Conservation (phyloP, 2,797 vertebrate species). For the Gambelia wislizenii region DNA sequence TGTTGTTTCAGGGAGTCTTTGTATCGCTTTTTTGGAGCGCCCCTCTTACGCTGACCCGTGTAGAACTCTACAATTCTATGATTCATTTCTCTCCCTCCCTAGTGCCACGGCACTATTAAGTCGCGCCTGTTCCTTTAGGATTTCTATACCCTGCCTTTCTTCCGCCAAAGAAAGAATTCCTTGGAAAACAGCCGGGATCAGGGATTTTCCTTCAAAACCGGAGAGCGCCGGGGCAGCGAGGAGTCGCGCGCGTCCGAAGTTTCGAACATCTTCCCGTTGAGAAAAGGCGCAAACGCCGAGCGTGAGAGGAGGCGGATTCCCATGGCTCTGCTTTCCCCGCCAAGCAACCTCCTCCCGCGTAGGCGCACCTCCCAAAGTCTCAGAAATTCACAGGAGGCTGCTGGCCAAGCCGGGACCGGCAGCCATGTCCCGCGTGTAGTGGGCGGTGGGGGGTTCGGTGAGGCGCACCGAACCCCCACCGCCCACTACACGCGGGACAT, state of each 20-base stretch:
- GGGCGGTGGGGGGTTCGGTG: not conserved
- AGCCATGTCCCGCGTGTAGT: not conserved
- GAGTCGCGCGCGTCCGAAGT: too few species aligned
- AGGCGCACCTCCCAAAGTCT: not conserved
- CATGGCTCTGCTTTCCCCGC: not conserved
- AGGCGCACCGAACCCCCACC: not conserved
- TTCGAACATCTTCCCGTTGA: too few species aligned
- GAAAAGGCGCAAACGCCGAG: not conserved
- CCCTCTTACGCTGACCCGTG: too few species aligned
- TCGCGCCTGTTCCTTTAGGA: too few species aligned
- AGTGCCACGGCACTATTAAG: too few species aligned
- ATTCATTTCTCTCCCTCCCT: too few species aligned
- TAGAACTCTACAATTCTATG: too few species aligned
- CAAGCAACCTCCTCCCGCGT: not conserved
- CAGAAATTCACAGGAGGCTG: not conserved
- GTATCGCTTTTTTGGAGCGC: too few species aligned
- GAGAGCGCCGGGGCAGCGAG: not conserved
- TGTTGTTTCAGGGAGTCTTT: too few species aligned
- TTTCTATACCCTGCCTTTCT: not conserved
- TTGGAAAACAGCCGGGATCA: not conserved
- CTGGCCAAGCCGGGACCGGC: not conserved
- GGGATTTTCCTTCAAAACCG: not conserved
- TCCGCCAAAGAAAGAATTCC: not conserved
- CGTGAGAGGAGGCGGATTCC: too few species aligned
- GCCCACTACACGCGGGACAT: not conserved